phyloP scores from a whole-genome alignment of 30 jellyfish, hydroid and myxozoan species.

The Sanderia malayensis region DNA sequence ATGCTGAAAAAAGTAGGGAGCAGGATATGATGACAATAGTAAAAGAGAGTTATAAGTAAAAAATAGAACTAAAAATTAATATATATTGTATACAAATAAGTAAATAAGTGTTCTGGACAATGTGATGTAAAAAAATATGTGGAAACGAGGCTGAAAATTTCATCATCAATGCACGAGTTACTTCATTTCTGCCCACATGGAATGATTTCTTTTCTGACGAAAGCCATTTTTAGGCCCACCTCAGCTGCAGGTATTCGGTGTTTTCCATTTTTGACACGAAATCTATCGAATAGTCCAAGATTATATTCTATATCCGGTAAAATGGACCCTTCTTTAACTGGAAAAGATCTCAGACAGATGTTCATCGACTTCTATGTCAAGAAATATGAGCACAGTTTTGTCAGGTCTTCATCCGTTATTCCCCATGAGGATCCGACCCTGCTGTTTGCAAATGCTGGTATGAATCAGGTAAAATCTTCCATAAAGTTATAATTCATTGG shows the following conservation, averaged over 20 bases:
- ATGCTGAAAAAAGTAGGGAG: too few species aligned
- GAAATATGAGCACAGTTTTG: conserved; percentile 81
- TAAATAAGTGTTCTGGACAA: too few species aligned
- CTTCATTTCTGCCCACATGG: background rate
- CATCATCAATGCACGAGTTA: background rate
- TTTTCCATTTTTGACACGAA: background rate
- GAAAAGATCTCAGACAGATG: conserved; percentile 74
- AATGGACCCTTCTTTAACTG: conserved; percentile 62
- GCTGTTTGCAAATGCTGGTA: conserved; percentile 99
- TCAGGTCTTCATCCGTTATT: conserved; percentile 92
- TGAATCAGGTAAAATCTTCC: conserved; percentile 97
- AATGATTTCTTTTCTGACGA: background rate
- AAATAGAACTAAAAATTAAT: too few species aligned
- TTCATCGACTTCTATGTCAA: conserved; percentile 84
- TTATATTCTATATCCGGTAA: background rate
- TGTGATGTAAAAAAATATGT: too few species aligned
- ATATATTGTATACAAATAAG: too few species aligned
- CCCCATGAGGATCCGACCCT: conserved; percentile 99
- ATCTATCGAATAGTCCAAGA: background rate
- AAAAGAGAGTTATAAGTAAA: too few species aligned
- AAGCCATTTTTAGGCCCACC: background rate
- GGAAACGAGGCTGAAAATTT: background rate
- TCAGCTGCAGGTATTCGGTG: background rate
- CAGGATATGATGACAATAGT: too few species aligned
- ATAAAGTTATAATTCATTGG: too few species aligned